Evolutionary conservation across 2,113 vertebrate genomes (phyloP).

Genomic region (Misgurnus anguillicaudatus): DNA sequence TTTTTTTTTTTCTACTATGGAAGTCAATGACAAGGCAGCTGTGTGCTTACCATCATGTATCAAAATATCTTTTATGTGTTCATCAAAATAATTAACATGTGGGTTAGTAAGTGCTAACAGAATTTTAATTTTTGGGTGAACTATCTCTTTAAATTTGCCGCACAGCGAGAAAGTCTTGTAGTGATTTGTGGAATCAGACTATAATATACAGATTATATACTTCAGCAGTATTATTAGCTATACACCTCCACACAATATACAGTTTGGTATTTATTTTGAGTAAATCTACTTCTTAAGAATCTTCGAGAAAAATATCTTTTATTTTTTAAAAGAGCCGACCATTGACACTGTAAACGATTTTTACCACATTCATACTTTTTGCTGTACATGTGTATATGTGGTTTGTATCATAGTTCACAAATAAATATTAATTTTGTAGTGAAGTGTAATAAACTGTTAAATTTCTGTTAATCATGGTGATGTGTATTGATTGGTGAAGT

Average conservation of each 20-base stretch:
- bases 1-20: too few relatives aligned
- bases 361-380: conserved; percentile 60
- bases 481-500: too few relatives aligned
- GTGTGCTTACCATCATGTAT: too few relatives aligned
- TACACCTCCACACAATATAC: background rate
- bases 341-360: conserved; percentile 60
- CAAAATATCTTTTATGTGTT: too few relatives aligned
- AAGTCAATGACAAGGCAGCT: too few relatives aligned
- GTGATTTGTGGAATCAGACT: background rate
- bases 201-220: conserved; percentile 1
- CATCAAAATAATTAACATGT: too few relatives aligned
- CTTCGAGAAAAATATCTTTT: conserved; percentile 12
- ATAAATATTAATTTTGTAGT: conserved; percentile 78
- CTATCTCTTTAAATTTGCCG: background rate
- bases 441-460: conserved; percentile 76
- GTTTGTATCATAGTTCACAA: conserved; percentile 74
- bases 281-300: background rate
- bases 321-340: conserved; percentile 46
- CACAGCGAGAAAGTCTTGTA: background rate
- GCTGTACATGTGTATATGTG: conserved; percentile 77
- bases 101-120: too few relatives aligned
- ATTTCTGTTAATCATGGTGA: conserved; percentile 57
- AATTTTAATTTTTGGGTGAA: too few relatives aligned
- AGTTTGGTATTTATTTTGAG: conserved; percentile 28
- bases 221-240: conserved; percentile 62